Percentiles rank a stretch among this genome's conserved stretches.
These are phyloP conservation scores for Toxotes jaculatrix DNA, from an alignment of 2,113 vertebrate species.

Conservation along the genomic window DNA sequence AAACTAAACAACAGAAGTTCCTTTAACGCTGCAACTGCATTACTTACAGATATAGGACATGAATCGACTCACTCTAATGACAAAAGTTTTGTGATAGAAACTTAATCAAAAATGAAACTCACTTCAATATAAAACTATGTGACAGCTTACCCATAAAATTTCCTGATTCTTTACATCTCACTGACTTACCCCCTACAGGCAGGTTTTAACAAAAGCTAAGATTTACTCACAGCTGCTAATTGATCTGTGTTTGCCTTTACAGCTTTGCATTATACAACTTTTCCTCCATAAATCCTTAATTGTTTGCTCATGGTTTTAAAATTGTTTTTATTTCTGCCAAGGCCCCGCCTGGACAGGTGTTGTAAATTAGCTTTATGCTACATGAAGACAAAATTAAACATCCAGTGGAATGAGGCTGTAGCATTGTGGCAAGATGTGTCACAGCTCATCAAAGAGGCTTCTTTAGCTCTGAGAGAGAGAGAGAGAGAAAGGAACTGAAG, in stretches of 20 bases:
- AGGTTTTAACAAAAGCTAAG: slow-evolving; percentile 44
- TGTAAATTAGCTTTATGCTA: slow-evolving; percentile 50
- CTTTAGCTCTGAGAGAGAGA: slow-evolving; percentile 6
- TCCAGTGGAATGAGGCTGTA: slow-evolving; percentile 38
- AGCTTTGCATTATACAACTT: slow-evolving; percentile 22
- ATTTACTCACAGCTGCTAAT: slow-evolving; percentile 55
- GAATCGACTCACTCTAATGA: background rate
- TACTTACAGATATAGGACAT: background rate
- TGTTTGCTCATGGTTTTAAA: slow-evolving; percentile 52
- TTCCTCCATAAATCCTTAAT: slow-evolving; percentile 53
- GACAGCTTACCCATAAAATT: slow-evolving; percentile 26
- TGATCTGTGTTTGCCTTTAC: slow-evolving; percentile 51
- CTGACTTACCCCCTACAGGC: slow-evolving; percentile 13
- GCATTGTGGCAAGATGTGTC: slow-evolving; percentile 19
- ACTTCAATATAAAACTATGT: slow-evolving; percentile 11
- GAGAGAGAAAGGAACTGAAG: slow-evolving; percentile 7
- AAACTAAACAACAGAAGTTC: background rate
- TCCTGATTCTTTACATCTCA: slow-evolving; percentile 36
- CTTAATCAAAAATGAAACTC: background rate
- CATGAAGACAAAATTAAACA: slow-evolving; percentile 48
- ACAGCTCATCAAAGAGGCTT: slow-evolving; percentile 23
- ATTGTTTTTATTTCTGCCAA: slow-evolving; percentile 35
- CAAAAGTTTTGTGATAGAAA: background rate
- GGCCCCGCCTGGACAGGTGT: slow-evolving; percentile 47
- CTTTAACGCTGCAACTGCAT: background rate